Base-by-base conservation (phyloP, 2,113 vertebrate genomes). In the Brienomyrus brachyistius region DNA sequence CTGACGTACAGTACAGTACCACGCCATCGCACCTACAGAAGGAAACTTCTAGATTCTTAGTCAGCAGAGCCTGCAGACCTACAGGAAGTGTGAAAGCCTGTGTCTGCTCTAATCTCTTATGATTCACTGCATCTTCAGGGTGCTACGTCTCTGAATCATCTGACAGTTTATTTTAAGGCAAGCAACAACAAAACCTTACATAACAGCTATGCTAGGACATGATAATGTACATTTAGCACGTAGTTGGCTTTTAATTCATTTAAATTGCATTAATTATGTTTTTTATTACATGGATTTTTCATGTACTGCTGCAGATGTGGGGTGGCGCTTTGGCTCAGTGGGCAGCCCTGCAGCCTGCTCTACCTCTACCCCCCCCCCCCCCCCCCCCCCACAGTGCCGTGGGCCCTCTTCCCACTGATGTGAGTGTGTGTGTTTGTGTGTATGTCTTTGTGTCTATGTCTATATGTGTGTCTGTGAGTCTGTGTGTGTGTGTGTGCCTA, bases 41-140 rank as follows among this genome's bases (percentile, higher is more conserved):
- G 74, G 74, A 70, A 70, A 27, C 62, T 70, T 70, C 62, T 31
- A 27, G 62, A 70, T 70, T 70, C 62, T 13, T 80, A 43, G 17
- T n/a, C 74, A 40, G 74, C 35, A 43, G 74, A 43, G 15, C 74
- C 74, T 3, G 74, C 35, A 80, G 74, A 6, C 35, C 15, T 43
- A 43, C 35, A 80, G 74, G 74, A 80, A 51, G 83, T 86, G 82
- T 85, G 82, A 85, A 85, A 85, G 40, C 35, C 45, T 50, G 82
- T 85, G 40, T 27, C 48, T 11, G 83, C 45, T 86, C 47, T 48
- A 47, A n/a, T 27, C 83, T 27, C 35, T 10, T 43, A 23, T 86
- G 43, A 86, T 86, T 86, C 83, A 86, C 48, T 86, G 83, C 83
- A n/a, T 86, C 83, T 86, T 50, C 17, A 86, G 45, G 6, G 83